Base-by-base conservation (phyloP, 1,140 invertebrate species). In the Meloidogyne exigua region DNA sequence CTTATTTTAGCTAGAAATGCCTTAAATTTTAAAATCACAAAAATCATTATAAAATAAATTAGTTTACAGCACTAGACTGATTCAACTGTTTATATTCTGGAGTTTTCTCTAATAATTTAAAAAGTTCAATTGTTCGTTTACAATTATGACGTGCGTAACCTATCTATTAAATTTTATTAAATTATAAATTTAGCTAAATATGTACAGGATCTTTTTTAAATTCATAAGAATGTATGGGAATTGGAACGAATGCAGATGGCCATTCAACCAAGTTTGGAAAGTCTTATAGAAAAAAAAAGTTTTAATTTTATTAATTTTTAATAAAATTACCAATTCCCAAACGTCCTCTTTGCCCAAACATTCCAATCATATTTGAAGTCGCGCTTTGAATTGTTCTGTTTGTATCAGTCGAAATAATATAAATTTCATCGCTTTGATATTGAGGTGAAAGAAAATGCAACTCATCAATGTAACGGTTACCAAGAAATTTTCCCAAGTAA, bases 401-500 rank as follows among this genome's bases (percentile, higher is more conserved):
- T 13, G 69, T 75, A 65, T 76, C 75, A 15, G 73, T 75, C 1
- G 69, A 71, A 71, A 71, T 71, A 18, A 73, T 57, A 25, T 25
- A 73, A 0, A 73, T 32, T 21, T 76, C 68, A 9, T 62, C 23
- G 25, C 32, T 26, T 12, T n/a, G 32, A 39, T 76, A 76, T 63
- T 62, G 75, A 13, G 75, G 69, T 11, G 67, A 68, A 63, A 76
- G 26, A 1, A 76, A 36, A 12, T 36, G 23, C 18, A 57, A 21
- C 18, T 76, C 32, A 39, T 76, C 75, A 12, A 76, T 63, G 49
- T 76, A 76, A 3, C 75, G 28, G 23, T 95, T 93, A 73, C 96
- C 90, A 73, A 99, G 89, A 88, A 98, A 99, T 80, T 93, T 89
- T 0, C 92, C 95, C 10, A 76, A 44, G 15, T 72, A n/a, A 18